phyloP scores from a whole-genome alignment of 2,113 vertebrate species.

The Aegotheles bennettii region DNA sequence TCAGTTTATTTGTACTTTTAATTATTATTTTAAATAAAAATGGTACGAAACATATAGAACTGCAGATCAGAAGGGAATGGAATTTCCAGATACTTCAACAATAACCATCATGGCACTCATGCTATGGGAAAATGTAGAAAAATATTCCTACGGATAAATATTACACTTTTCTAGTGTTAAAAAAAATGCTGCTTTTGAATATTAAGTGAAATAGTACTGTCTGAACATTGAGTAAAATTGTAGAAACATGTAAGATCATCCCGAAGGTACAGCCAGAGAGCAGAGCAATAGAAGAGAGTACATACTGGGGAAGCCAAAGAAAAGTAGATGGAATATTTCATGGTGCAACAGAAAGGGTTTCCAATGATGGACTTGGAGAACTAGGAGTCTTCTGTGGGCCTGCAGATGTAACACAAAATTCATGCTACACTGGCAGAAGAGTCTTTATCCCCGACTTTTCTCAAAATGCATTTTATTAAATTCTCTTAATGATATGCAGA shows the following conservation, averaged over 20 bases:
- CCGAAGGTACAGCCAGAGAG: background rate
- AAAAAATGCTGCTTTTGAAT: background rate
- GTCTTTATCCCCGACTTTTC: background rate
- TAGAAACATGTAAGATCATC: background rate
- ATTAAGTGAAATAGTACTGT: background rate
- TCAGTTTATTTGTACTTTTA: background rate
- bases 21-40: background rate
- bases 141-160: background rate
- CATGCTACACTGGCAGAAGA: background rate
- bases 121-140: background rate
- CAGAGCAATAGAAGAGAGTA: background rate
- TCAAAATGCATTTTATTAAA: background rate
- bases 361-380: background rate
- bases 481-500: background rate
- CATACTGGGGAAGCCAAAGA: background rate
- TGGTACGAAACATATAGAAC: background rate
- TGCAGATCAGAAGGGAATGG: background rate
- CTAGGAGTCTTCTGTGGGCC: background rate
- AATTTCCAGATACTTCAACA: background rate
- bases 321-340: background rate
- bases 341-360: background rate
- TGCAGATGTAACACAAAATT: background rate
- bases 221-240: background rate
- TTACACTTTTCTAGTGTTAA: background rate
- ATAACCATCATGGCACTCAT: background rate